These are phyloP conservation scores for Dysidea cf. avara DNA, from an alignment of 37 sponge, comb jelly and placozoan species.

Conservation along the genomic window DNA sequence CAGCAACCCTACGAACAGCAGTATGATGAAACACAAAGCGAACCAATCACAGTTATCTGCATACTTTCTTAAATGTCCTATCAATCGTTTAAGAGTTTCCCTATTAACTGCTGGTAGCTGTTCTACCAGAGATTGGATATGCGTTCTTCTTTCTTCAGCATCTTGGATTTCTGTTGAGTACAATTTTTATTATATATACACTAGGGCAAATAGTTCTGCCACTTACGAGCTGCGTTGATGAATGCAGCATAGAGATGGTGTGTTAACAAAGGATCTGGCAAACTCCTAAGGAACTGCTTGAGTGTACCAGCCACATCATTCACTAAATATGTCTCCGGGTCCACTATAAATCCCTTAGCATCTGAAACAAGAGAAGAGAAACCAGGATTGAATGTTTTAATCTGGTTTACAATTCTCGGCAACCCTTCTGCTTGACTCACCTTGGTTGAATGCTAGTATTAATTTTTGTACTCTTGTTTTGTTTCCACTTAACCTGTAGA, in stretches of 20 bases:
- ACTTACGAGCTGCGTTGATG: conserved; percentile 53
- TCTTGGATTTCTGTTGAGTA: conserved; percentile 15
- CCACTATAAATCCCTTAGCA: conserved; percentile 68
- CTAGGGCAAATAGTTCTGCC: no score
- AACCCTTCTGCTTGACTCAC: conserved; percentile 10
- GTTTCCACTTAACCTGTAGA: conserved; percentile 81
- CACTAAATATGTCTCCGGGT: conserved; percentile 68
- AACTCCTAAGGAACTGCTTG: conserved; percentile 74
- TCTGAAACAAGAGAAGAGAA: conserved; percentile 37
- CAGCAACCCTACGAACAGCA: conserved; percentile 37
- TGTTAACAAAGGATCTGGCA: conserved; percentile 88
- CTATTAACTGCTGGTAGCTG: conserved; percentile 73
- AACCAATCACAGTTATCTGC: background rate
- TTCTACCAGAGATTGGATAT: conserved; percentile 66
- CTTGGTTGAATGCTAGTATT: conserved; percentile 71
- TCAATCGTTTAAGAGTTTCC: conserved; percentile 62
- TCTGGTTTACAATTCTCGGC: no score
- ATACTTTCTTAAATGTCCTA: conserved; percentile 64
- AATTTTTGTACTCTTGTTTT: conserved; percentile 59
- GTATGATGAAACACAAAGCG: background rate
- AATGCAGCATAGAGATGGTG: conserved; percentile 50
- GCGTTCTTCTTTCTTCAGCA: conserved; percentile 47
- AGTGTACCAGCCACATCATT: conserved; percentile 83
- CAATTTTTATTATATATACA: no score
- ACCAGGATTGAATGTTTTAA: background rate